These are phyloP conservation scores for Chloromyia formosa DNA, from an alignment of 2,888 invertebrate genomes.

Conservation along the genomic window DNA sequence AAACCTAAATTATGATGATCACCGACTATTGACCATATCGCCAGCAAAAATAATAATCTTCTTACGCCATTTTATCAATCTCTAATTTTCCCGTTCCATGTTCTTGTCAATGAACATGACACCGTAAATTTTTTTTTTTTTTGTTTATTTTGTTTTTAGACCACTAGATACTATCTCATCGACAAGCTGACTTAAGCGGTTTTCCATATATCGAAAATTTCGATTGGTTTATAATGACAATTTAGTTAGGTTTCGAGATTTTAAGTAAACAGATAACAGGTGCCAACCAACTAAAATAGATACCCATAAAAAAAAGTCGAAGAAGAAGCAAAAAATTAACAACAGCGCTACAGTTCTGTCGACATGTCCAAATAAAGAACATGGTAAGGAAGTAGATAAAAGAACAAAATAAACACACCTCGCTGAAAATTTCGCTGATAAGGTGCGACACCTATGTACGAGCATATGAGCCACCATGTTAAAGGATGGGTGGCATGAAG, in stretches of 20 bases:
- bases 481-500: neutral
- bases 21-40: no score
- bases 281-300: conserved; percentile 11
- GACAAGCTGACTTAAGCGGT: conserved; percentile 25
- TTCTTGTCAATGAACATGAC: conserved; percentile 25
- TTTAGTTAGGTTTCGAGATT: conserved; percentile 50
- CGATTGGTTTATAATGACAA: conserved; percentile 50
- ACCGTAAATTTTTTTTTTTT: neutral
- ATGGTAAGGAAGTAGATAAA: conserved; percentile 5
- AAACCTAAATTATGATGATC: no score
- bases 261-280: conserved; percentile 10
- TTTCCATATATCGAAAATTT: conserved; percentile 29
- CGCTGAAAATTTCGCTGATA: conserved; percentile 11
- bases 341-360: neutral
- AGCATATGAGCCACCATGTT: neutral
- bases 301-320: neutral
- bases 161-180: neutral
- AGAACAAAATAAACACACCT: neutral
- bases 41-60: no score
- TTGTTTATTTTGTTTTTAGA: conserved; percentile 1
- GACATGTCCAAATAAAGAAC: neutral
- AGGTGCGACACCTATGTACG: neutral
- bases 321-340: neutral
- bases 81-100: conserved; percentile 6
- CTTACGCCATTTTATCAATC: no score